Conservation (phyloP, 2,888 invertebrate genomes). For the Drosophila tripunctata region DNA sequence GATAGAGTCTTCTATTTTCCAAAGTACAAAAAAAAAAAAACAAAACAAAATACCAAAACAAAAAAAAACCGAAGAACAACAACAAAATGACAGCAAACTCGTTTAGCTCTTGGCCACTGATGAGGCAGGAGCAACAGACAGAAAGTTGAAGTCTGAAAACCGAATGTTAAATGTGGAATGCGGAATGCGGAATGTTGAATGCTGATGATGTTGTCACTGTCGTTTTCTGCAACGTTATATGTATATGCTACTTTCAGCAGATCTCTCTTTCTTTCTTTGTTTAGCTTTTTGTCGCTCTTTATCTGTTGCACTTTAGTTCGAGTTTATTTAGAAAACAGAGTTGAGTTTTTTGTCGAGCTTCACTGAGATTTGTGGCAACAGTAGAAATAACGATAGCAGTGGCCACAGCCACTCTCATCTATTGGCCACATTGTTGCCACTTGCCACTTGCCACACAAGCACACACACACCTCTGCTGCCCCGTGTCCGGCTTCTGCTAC, state of each 20-base stretch:
- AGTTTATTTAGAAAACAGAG: constrained; percentile 43
- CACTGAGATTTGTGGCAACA: constrained; percentile 30
- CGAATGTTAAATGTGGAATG: no score
- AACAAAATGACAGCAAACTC: no score
- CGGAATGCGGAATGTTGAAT: no score
- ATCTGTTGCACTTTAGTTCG: neutral
- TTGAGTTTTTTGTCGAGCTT: constrained; percentile 18
- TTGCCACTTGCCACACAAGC: constrained; percentile 17
- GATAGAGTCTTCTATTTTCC: neutral
- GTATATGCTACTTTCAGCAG: no score
- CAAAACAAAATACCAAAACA: neutral
- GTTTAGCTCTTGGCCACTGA: constrained; percentile 26
- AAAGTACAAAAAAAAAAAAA: no score
- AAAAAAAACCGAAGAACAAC: neutral
- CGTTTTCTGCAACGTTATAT: constrained; percentile 36
- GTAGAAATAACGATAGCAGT: constrained; percentile 3
- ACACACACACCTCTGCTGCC: neutral
- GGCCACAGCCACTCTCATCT: constrained; percentile 26
- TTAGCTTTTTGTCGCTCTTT: neutral
- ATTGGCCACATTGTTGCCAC: constrained; percentile 43
- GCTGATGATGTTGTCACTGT: constrained; percentile 38
- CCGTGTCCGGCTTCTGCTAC: constrained; percentile 7
- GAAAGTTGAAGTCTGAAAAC: neutral
- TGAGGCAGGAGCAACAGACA: constrained; percentile 17
- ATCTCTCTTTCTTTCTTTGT: constrained; percentile 17